These are phyloP conservation scores for Drosophila pachea DNA, from an alignment of 1,140 invertebrate genomes.

Conservation along the genomic window DNA sequence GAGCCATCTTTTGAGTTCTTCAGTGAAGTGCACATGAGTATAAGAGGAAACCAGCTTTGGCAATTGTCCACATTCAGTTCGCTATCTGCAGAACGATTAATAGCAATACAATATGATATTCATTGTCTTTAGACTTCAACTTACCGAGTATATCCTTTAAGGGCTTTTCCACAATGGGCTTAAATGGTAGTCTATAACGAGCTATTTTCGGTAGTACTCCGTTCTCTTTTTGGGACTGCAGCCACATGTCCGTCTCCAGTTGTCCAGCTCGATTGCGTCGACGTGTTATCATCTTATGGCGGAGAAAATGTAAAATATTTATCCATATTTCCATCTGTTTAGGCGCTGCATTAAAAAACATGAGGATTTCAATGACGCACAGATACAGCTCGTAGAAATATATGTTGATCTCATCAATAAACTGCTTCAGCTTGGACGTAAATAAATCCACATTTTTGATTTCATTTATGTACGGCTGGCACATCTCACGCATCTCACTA, in stretches of 20 bases:
- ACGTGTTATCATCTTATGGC: constrained; percentile 72
- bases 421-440: constrained; percentile 57
- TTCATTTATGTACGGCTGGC: constrained; percentile 69
- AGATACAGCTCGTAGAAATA: constrained; percentile 78
- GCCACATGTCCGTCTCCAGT: constrained; percentile 74
- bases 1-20: constrained; percentile 61
- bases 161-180: constrained; percentile 68
- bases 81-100: constrained; percentile 38
- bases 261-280: constrained; percentile 65
- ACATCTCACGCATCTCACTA: constrained; percentile 62
- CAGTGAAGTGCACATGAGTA: constrained; percentile 69
- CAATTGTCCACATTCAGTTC: constrained; percentile 77
- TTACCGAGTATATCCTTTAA: constrained; percentile 71
- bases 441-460: constrained; percentile 69
- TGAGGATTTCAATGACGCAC: constrained; percentile 71
- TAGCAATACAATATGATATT: background rate
- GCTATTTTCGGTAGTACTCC: constrained; percentile 73
- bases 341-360: constrained; percentile 62
- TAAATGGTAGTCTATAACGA: constrained; percentile 73
- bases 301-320: constrained; percentile 71
- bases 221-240: constrained; percentile 66
- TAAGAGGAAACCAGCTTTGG: constrained; percentile 75
- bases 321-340: constrained; percentile 73
- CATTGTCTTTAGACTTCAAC: background rate
- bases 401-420: constrained; percentile 75